Base-by-base conservation (phyloP, 2,888 invertebrate species). In the Pelosia muscerda region DNA sequence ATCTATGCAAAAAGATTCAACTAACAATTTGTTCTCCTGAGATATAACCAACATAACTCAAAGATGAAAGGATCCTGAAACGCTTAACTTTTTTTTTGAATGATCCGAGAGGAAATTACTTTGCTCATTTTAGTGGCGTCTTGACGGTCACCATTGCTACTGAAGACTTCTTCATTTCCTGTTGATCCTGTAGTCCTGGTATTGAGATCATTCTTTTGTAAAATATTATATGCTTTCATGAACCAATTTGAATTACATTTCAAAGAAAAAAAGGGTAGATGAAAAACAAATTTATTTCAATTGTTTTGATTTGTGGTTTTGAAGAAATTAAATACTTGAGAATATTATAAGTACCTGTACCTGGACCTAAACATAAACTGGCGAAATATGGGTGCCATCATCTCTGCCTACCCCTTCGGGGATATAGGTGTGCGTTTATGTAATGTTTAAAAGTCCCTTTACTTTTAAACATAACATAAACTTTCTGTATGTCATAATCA, bases 151-250 rank as follows among this genome's bases (percentile, higher is more conserved):
- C 81, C 72, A 73, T 64, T 69, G 73, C 66, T 68, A 76, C 76
- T 78, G 75, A 80, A 71, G 84, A 81, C 76, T 81, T 68, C 74
- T 82, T 87, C 85, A 86, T 87, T 87, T 87, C 87, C 87, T 75
- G 71, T 67, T 67, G 72, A 86, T 87, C 87, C 87, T 75, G 71
- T 67, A 66, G 72, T 69, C 71, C 68, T 59, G 67, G 65, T 71
- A 74, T 80, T 74, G 72, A 81, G 78, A 74, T 76, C 75, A 79
- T 76, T 81, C 79, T 79, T 82, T 82, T 81, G 75, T 80, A 57
- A 76, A 81, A 81, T 77, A 73, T 79, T 74, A 68, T 57, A 70
- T 71, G 55, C 66, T 72, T 69, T 64, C 71, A 68, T 66, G 68
- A 65, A 67, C 57, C 60, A 63, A 66, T 58, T 53, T 68, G 22